phyloP scores from a whole-genome alignment of 2,113 vertebrate genomes.

The Oryzias melastigma region DNA sequence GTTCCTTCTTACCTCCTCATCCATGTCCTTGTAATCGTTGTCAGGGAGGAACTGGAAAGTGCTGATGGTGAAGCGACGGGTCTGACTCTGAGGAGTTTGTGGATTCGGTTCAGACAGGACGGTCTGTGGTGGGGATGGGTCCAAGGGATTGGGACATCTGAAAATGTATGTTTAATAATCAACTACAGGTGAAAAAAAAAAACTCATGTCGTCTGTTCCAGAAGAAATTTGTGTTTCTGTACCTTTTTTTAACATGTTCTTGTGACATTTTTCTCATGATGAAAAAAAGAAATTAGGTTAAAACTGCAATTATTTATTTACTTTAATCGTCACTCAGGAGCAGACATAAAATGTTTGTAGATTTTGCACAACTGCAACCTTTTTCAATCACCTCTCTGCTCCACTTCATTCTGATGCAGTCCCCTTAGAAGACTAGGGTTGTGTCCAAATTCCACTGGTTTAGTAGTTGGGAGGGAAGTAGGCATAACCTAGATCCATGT shows the following conservation, averaged over 20 bases:
- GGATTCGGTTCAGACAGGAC: constrained; percentile 28
- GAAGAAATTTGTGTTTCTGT: too few species aligned
- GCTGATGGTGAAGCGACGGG: constrained; percentile 72
- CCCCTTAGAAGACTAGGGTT: too few species aligned
- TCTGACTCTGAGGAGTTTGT: constrained; percentile 51
- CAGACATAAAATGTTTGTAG: too few species aligned
- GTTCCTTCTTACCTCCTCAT: constrained; percentile 67
- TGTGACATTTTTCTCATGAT: background rate
- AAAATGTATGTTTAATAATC: background rate
- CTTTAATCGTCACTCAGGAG: too few species aligned
- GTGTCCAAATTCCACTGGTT: too few species aligned
- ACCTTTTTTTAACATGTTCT: background rate
- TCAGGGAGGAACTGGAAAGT: constrained; percentile 77
- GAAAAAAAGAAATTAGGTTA: too few species aligned
- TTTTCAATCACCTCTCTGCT: too few species aligned
- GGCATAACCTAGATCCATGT: too few species aligned
- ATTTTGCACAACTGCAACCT: too few species aligned
- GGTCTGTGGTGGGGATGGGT: constrained; percentile 47
- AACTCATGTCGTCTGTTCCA: background rate
- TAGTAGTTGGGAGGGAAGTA: too few species aligned
- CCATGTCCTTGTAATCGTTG: constrained; percentile 31
- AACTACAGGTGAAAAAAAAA: background rate
- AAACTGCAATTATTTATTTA: too few species aligned
- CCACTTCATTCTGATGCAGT: too few species aligned
- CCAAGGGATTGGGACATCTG: constrained; percentile 78